These are phyloP conservation scores for Pemphredon lugubris DNA, from an alignment of 2,888 invertebrate genomes.

Conservation along the genomic window DNA sequence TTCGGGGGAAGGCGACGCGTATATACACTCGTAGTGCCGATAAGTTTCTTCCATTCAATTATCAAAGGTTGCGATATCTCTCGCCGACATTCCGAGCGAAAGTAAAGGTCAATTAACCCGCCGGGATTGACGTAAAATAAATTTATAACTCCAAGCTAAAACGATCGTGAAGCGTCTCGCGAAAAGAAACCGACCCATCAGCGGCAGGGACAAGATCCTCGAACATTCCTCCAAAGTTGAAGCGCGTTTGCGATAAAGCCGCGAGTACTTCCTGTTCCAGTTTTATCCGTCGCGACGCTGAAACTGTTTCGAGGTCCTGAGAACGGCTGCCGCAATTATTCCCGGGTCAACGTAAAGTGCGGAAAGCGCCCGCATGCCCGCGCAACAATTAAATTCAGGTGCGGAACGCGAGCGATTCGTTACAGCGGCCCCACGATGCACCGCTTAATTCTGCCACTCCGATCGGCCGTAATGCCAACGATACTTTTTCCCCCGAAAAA, in stretches of 20 bases:
- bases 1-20: constrained; percentile 26
- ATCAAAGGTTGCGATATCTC: too few relatives aligned
- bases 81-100: too few relatives aligned
- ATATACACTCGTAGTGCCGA: constrained; percentile 11
- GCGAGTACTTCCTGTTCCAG: constrained; percentile 9
- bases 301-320: not conserved
- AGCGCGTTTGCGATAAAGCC: not conserved
- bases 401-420: constrained; percentile 23
- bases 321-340: constrained; percentile 14
- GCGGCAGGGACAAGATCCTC: too few relatives aligned
- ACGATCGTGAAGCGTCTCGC: too few relatives aligned
- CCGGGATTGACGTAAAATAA: too few relatives aligned
- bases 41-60: constrained; percentile 42
- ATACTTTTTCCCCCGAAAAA: not conserved
- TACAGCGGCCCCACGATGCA: constrained; percentile 14
- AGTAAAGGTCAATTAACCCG: too few relatives aligned
- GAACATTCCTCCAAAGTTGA: not conserved
- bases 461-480: constrained; percentile 5
- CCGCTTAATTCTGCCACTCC: constrained; percentile 10
- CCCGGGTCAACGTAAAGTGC: constrained; percentile 10
- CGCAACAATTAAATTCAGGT: constrained; percentile 47
- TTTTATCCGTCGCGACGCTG: not conserved
- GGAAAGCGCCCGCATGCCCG: constrained; percentile 7
- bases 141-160: too few relatives aligned
- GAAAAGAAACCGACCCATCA: too few relatives aligned